phyloP scores from a whole-genome alignment of 1,140 invertebrate species.

The Paralvinella palmiformis region DNA sequence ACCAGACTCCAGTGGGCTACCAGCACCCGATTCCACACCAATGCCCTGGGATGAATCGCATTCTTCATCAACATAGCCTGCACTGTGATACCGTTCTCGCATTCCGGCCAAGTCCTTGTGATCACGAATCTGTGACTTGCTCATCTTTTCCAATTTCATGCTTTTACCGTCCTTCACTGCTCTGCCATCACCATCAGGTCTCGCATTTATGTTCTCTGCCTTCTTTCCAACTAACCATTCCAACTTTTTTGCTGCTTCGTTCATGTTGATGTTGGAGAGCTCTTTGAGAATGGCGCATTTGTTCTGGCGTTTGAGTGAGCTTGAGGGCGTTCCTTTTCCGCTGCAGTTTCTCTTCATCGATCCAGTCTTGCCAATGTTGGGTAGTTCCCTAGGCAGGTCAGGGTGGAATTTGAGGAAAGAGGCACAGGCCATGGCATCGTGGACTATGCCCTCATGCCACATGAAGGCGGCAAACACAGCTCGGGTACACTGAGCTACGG shows the following conservation, averaged over 20 bases:
- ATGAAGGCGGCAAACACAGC: constrained; percentile 92
- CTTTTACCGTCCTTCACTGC: no score
- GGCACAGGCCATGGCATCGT: constrained; percentile 95
- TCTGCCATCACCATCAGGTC: no score
- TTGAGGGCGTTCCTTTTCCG: background rate
- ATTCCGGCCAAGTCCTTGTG: no score
- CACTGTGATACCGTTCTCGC: no score
- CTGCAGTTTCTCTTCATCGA: background rate
- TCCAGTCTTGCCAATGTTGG: constrained; percentile 35
- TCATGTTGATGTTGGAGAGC: constrained; percentile 6
- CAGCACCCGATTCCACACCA: background rate
- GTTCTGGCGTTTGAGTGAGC: background rate
- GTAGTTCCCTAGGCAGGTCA: constrained; percentile 58
- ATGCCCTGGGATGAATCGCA: background rate
- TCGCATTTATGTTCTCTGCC: background rate
- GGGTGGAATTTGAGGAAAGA: constrained; percentile 94
- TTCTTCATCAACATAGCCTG: background rate
- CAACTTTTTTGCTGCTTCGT: background rate
- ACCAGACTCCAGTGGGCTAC: background rate
- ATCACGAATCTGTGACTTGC: no score
- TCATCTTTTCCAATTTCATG: background rate
- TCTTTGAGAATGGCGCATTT: background rate
- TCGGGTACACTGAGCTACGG: constrained; percentile 83
- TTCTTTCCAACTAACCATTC: background rate
- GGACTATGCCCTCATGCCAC: constrained; percentile 95